Base-by-base conservation (phyloP, 2,888 invertebrate species). In the Eulithis prunata region DNA sequence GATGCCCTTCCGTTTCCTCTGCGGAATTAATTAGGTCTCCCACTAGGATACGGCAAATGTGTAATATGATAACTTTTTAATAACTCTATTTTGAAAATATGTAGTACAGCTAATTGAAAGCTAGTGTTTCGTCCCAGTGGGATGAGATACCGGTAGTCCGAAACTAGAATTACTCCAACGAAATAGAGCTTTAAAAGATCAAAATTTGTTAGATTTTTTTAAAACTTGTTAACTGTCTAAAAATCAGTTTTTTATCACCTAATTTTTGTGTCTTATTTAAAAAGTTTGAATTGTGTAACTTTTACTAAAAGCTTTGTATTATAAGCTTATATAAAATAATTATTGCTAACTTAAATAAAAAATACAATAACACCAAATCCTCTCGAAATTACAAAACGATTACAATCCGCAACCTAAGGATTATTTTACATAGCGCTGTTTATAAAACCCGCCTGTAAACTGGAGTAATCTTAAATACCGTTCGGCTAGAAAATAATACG, bases 1-100 rank as follows among this genome's bases (percentile, higher is more conserved):
- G 83, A 78, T 90, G 90, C 87, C 88, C 90, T 90, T 90, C 91
- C 91, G 86, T 78, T 86, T 88, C 86, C 88, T 86, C 84, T 73
- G 70, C 76, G 68, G 89, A 85, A 90, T 89, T 87, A 88, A 90
- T 90, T 84, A 87, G 82, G 79, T 76, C 77, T 80, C 75, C 78
- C 45, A 77, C 67, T 55, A 43, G 59, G 63, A 51, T 65, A 43
- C 13, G 47, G 10, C n/a, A 13, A 56, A 47, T 47, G 32, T 57
- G 32, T 46, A 14, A 13, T 36, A 36, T 10, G 57, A 8, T 38
- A 38, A 38, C 47, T 8, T 57, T 57, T 47, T 32, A 54, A 21
- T 14, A 47, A 12, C 2, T 8, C 0, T 21, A 51, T 28, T 51
- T 32, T 28, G 10, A 28, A 51, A 32, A 51, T 28, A 11, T 6